These are phyloP conservation scores for Mastomys coucha DNA, from an alignment of 2,113 vertebrate genomes.

Conservation along the genomic window DNA sequence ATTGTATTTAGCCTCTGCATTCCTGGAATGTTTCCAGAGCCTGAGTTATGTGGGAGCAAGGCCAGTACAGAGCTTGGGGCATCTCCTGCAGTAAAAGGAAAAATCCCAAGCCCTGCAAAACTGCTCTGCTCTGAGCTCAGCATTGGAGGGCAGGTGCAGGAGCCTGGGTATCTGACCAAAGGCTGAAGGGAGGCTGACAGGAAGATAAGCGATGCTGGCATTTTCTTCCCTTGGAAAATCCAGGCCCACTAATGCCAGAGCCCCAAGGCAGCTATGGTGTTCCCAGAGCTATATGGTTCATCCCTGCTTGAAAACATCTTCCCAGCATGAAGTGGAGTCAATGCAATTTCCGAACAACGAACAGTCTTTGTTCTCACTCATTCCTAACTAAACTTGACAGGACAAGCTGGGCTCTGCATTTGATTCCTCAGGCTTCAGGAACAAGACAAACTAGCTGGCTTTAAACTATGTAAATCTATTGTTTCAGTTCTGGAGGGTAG, in stretches of 20 bases:
- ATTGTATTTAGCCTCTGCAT: slow-evolving; percentile 69
- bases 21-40: slow-evolving; percentile 46
- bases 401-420: not conserved
- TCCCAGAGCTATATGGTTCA: not conserved
- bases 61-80: slow-evolving; percentile 35
- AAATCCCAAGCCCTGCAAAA: not conserved
- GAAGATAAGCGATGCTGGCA: not conserved
- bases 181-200: not conserved
- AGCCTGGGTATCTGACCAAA: not conserved
- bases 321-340: not conserved
- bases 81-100: slow-evolving; percentile 41
- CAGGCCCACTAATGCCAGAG: not conserved
- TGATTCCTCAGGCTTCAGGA: not conserved
- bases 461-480: not conserved
- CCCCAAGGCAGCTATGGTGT: not conserved
- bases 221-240: not conserved
- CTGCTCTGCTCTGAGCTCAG: not conserved
- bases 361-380: not conserved
- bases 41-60: slow-evolving; percentile 5
- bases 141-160: not conserved
- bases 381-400: not conserved
- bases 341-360: not conserved
- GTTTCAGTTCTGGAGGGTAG: not conserved
- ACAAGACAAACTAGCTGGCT: not conserved
- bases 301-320: not conserved